A percentile compares a stretch with the other conserved stretches of the same genome.
Conservation (phyloP, 2,113 vertebrate genomes). For the Dermatemys mawii region DNA sequence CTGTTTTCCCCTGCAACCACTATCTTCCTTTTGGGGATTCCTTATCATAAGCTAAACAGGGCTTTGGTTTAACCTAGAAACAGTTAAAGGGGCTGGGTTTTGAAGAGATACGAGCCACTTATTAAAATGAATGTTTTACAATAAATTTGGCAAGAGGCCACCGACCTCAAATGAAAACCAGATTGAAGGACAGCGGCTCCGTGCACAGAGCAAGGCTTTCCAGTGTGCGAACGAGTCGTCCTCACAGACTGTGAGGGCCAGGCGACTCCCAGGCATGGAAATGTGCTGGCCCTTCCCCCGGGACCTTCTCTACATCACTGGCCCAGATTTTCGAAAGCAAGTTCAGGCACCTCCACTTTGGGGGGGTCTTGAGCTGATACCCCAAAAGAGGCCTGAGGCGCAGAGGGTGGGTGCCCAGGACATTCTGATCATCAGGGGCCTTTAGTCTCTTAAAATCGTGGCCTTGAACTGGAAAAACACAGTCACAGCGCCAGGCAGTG, state of each 20-base stretch:
- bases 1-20: background rate
- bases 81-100: conserved; percentile 41
- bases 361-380: background rate
- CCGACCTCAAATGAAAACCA: conserved; percentile 74
- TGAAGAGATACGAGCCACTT: conserved; percentile 53
- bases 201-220: conserved; percentile 11
- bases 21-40: background rate
- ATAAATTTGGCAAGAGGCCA: conserved; percentile 71
- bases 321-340: background rate
- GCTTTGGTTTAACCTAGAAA: conserved; percentile 43
- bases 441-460: background rate
- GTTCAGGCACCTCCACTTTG: background rate
- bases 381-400: accelerated
- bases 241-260: accelerated
- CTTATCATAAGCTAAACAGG: accelerated
- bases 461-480: background rate
- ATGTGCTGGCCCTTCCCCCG: background rate
- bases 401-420: background rate
- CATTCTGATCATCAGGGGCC: background rate
- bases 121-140: conserved; percentile 74
- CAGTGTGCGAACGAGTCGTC: background rate
- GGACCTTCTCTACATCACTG: background rate
- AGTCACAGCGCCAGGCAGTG: too few species aligned
- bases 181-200: conserved; percentile 16
- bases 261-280: background rate